phyloP scores from a whole-genome alignment of 2,113 vertebrate genomes.

The Cebidichthys violaceus region DNA sequence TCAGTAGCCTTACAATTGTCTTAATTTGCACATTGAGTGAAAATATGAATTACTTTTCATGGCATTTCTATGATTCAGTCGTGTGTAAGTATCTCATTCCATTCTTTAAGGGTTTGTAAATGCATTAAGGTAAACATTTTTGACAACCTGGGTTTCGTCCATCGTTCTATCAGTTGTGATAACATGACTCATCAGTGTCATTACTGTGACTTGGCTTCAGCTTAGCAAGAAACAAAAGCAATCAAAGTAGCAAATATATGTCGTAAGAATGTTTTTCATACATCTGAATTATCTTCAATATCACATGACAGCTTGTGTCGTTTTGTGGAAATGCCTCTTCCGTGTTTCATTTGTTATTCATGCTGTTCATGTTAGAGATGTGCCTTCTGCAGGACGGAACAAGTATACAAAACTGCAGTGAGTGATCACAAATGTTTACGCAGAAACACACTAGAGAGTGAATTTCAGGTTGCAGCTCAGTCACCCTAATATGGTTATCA shows the following conservation, averaged over 20 bases:
- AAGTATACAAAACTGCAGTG: not conserved
- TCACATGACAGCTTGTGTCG: not conserved
- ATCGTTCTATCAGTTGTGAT: not conserved
- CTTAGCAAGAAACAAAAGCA: not conserved
- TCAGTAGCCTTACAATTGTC: conserved; percentile 23
- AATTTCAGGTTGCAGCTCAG: not conserved
- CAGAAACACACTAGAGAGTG: not conserved
- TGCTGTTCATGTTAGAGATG: not conserved
- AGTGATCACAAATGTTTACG: not conserved
- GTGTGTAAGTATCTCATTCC: not conserved
- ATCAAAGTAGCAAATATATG: not conserved
- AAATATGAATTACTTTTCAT: not conserved
- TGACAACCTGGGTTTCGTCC: not conserved
- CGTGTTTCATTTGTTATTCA: not conserved
- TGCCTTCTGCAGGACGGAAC: not conserved
- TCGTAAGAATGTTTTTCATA: not conserved
- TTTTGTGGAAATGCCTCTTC: not conserved
- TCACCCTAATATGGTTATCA: not conserved
- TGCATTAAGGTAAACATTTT: not conserved
- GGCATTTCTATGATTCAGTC: not conserved
- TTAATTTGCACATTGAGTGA: conserved; percentile 5
- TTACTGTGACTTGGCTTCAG: not conserved
- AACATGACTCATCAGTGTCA: not conserved
- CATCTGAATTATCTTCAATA: not conserved
- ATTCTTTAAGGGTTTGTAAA: not conserved